Conservation (phyloP, 2,113 vertebrate genomes). For the Podarcis raffonei region DNA sequence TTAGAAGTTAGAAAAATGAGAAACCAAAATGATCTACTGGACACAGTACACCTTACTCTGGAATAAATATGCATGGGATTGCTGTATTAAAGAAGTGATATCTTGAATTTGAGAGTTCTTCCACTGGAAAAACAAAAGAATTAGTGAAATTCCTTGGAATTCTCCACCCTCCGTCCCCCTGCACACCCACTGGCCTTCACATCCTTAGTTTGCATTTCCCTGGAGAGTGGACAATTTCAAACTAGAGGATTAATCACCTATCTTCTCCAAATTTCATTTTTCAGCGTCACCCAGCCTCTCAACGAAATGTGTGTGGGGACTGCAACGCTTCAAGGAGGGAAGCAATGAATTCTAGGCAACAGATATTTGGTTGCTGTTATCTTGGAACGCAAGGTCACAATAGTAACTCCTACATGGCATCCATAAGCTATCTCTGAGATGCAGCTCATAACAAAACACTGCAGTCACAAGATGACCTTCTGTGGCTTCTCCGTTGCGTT, state of each 20-base stretch:
- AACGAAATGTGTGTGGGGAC: not conserved
- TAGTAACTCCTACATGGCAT: constrained; percentile 54
- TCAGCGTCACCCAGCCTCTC: constrained; percentile 28
- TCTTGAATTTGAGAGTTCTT: not conserved
- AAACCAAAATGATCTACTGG: no score
- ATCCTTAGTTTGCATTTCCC: not conserved
- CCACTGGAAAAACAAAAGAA: not conserved
- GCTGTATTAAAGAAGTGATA: not conserved
- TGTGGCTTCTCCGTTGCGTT: constrained; percentile 36
- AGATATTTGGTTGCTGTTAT: constrained; percentile 31
- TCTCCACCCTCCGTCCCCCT: not conserved
- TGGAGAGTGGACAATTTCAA: not conserved
- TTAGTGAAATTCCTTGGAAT: not conserved
- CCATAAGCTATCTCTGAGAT: constrained; percentile 58
- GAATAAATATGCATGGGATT: no score
- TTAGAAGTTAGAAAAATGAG: no score
- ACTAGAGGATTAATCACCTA: not conserved
- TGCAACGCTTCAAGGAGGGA: constrained; percentile 33
- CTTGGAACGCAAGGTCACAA: constrained; percentile 53
- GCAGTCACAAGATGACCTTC: constrained; percentile 50
- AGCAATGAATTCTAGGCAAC: constrained; percentile 46
- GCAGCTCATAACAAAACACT: constrained; percentile 50
- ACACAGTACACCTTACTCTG: no score
- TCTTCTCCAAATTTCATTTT: not conserved
- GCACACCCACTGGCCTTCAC: not conserved